Percentiles rank a stretch among this genome's conserved stretches.
Conservation (phyloP, 2,888 invertebrate genomes). For the Masnerella sp. region DNA sequence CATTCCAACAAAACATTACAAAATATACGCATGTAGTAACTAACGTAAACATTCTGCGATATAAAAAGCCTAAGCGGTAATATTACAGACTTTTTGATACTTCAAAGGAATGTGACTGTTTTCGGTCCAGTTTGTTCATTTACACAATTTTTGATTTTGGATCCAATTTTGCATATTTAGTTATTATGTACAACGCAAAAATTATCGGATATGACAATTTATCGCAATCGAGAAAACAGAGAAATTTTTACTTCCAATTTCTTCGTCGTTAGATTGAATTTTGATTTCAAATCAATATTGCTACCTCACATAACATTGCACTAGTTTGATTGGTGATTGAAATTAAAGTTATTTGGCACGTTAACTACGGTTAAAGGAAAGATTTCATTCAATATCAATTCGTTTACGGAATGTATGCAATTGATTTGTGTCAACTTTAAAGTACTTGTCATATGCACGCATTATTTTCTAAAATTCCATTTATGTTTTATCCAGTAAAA, state of each 20-base stretch:
- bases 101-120: conserved; percentile 47
- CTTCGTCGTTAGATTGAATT: conserved; percentile 14
- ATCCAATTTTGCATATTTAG: conserved; percentile 15
- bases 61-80: conserved; percentile 39
- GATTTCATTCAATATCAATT: too few relatives aligned
- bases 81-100: conserved; percentile 45
- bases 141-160: conserved; percentile 28
- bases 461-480: background rate
- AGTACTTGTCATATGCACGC: background rate
- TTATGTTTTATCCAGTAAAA: conserved; percentile 3
- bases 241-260: background rate
- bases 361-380: conserved; percentile 16
- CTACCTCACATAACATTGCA: conserved; percentile 37
- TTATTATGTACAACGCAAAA: conserved; percentile 38
- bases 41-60: conserved; percentile 21
- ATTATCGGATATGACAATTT: conserved; percentile 23
- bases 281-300: conserved; percentile 17
- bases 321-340: conserved; percentile 3
- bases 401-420: conserved; percentile 32
- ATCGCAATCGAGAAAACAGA: conserved; percentile 4
- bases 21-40: conserved; percentile 34
- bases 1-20: conserved; percentile 35
- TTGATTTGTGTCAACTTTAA: conserved; percentile 1
- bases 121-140: conserved; percentile 18
- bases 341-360: conserved; percentile 46